Percentiles rank a stretch among this genome's conserved stretches.
Evolutionary conservation across 2,888 invertebrate genomes (phyloP).

Genomic region (Idaea aversata): DNA sequence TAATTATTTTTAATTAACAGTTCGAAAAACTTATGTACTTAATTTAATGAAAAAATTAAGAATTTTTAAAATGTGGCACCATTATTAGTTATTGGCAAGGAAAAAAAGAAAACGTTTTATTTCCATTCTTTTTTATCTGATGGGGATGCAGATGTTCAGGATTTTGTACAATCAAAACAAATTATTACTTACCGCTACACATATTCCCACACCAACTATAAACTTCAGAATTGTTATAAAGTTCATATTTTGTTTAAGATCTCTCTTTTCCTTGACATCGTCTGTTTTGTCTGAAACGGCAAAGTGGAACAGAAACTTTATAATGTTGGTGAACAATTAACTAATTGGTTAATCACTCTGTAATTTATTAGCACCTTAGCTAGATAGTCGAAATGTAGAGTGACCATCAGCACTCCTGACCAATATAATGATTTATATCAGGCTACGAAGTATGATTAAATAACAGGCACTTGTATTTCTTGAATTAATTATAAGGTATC

Average conservation of each 20-base stretch:
- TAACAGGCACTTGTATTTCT: too few relatives aligned
- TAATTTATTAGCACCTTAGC: slow-evolving; percentile 27
- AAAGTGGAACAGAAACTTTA: neutral
- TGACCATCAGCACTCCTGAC: neutral
- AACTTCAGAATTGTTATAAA: slow-evolving; percentile 44
- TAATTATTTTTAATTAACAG: too few relatives aligned
- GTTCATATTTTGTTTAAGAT: slow-evolving; percentile 35
- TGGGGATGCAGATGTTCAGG: too few relatives aligned
- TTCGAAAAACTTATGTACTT: too few relatives aligned
- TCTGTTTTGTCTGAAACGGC: slow-evolving; percentile 6
- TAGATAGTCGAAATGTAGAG: slow-evolving; percentile 11
- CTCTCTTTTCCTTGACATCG: slow-evolving; percentile 6
- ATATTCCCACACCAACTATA: slow-evolving; percentile 43
- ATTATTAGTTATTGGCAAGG: too few relatives aligned
- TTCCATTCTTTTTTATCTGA: too few relatives aligned
- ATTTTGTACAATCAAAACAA: neutral
- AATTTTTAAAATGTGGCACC: too few relatives aligned
- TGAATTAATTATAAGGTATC: too few relatives aligned
- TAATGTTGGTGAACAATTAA: neutral
- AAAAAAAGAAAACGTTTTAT: too few relatives aligned
- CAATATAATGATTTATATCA: neutral
- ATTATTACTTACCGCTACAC: slow-evolving; percentile 56
- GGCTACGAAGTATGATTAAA: neutral
- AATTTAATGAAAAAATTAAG: too few relatives aligned
- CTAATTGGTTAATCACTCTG: slow-evolving; percentile 31